phyloP scores from a whole-genome alignment of 2,113 vertebrate genomes.

The Hiodon alosoides region DNA sequence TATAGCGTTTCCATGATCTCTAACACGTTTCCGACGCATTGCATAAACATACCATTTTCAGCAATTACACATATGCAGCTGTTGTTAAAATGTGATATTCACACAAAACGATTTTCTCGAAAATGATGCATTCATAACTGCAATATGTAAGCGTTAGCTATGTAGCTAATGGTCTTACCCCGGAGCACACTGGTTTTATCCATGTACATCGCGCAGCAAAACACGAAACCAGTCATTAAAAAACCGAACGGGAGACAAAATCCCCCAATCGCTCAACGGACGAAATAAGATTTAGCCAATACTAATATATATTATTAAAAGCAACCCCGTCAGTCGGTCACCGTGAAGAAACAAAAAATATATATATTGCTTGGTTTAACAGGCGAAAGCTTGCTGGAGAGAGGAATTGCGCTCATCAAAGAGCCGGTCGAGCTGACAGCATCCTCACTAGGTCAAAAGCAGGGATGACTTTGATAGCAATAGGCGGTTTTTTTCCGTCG shows the following conservation, averaged over 20 bases:
- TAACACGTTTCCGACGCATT: not conserved
- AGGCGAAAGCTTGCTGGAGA: slow-evolving; percentile 24
- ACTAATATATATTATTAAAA: slow-evolving; percentile 16
- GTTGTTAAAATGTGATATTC: not conserved
- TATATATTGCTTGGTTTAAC: slow-evolving; percentile 31
- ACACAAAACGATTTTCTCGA: not conserved
- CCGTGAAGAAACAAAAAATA: slow-evolving; percentile 7
- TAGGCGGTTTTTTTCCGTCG: not conserved
- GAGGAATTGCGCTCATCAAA: slow-evolving; percentile 27
- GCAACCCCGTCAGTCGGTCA: not conserved
- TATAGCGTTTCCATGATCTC: not conserved
- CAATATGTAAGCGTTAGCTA: not conserved
- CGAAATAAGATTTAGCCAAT: slow-evolving; percentile 32
- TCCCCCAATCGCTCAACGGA: slow-evolving; percentile 57
- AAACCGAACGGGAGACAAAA: slow-evolving; percentile 50
- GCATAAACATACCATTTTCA: not conserved
- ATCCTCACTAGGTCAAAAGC: slow-evolving; percentile 33
- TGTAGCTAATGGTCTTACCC: slow-evolving; percentile 49
- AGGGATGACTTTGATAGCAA: slow-evolving; percentile 1
- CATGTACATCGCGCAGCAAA: slow-evolving; percentile 76
- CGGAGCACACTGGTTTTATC: slow-evolving; percentile 68
- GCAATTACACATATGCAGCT: not conserved
- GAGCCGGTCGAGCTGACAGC: slow-evolving; percentile 29
- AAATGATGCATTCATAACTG: not conserved
- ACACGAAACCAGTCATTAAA: slow-evolving; percentile 73